phyloP scores from a whole-genome alignment of 2,888 invertebrate genomes.

The Drosophila picticornis region DNA sequence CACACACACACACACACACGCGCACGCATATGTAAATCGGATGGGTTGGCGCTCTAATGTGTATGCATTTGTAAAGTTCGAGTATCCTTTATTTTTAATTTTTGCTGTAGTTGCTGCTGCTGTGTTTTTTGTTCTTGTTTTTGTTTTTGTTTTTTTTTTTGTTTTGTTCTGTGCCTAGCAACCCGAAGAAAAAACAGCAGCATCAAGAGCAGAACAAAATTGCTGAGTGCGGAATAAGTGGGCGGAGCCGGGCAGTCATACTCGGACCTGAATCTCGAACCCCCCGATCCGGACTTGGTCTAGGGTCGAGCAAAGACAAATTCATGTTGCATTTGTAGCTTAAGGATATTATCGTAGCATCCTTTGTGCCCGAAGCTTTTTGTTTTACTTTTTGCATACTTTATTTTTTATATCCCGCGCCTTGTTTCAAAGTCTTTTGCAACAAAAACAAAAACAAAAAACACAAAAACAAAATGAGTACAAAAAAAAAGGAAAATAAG shows the following conservation, averaged over 20 bases:
- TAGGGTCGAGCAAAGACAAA: constrained; percentile 71
- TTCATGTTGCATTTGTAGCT: constrained; percentile 80
- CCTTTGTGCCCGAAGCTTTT: constrained; percentile 70
- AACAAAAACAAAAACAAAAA: constrained; percentile 20
- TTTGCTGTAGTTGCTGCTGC: constrained; percentile 1
- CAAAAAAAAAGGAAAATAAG: neutral
- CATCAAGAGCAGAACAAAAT: constrained; percentile 38
- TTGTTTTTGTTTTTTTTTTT: neutral
- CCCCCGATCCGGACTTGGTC: constrained; percentile 1
- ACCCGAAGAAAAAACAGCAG: constrained; percentile 63
- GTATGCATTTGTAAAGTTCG: constrained; percentile 82
- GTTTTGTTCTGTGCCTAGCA: constrained; percentile 50
- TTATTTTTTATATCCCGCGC: constrained; percentile 45
- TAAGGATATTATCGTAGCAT: constrained; percentile 80
- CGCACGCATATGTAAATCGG: constrained; percentile 35
- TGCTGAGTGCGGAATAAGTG: constrained; percentile 46
- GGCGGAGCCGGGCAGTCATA: constrained; percentile 23
- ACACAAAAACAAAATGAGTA: neutral
- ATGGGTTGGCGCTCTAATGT: constrained; percentile 68
- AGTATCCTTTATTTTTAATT: constrained; percentile 65
- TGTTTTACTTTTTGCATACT: constrained; percentile 75
- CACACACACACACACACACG: constrained; percentile 8
- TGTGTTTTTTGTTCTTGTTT: constrained; percentile 38
- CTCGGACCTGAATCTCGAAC: constrained; percentile 9
- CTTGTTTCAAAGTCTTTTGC: constrained; percentile 63